phyloP scores from a whole-genome alignment of 2,888 invertebrate species.

The Malthinus flaveolus region DNA sequence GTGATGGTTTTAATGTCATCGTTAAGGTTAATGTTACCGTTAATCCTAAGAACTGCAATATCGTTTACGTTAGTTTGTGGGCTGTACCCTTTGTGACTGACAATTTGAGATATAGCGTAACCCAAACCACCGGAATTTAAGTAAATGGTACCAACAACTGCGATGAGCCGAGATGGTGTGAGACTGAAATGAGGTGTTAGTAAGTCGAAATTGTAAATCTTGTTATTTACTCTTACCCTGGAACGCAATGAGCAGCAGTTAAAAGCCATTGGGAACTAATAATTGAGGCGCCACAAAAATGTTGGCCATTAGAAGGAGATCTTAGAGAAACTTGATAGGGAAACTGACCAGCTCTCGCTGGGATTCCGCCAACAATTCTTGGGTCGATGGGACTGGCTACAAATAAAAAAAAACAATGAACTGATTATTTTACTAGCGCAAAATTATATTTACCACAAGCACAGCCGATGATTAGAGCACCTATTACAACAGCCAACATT shows the following conservation, averaged over 20 bases:
- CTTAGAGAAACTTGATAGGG: too few species aligned
- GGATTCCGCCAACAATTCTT: too few species aligned
- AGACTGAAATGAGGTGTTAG: neutral
- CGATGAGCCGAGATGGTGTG: neutral
- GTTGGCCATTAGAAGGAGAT: too few species aligned
- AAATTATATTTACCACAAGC: neutral
- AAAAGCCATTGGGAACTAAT: neutral
- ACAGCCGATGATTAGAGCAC: neutral
- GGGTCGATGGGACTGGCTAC: neutral
- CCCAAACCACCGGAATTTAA: neutral
- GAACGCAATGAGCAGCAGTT: neutral
- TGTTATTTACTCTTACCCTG: neutral
- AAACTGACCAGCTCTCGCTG: too few species aligned
- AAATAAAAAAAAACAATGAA: neutral
- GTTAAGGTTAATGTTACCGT: neutral
- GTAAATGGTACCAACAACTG: neutral
- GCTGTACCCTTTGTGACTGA: neutral
- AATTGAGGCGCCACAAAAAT: too few species aligned
- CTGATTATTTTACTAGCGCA: neutral
- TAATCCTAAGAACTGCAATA: neutral
- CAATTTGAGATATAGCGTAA: neutral
- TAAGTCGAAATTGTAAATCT: neutral
- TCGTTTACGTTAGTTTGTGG: neutral
- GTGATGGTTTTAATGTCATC: neutral
- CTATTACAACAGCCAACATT: neutral